Percentiles rank a stretch among this genome's conserved stretches.
phyloP scores from a whole-genome alignment of 1,140 invertebrate genomes.

The Zaprionus capensis region DNA sequence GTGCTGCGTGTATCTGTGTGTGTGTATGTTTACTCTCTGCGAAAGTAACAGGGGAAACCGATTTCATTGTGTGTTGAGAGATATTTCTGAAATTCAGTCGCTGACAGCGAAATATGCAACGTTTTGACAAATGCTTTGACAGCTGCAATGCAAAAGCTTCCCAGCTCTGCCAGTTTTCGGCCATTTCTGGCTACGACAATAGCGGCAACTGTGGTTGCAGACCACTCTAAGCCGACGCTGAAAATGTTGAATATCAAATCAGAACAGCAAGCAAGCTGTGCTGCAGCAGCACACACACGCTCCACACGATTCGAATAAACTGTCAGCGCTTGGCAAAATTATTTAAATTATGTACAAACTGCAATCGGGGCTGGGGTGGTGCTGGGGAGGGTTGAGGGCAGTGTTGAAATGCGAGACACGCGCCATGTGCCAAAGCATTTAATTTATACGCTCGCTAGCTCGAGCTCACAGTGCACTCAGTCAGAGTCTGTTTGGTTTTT shows the following conservation, averaged over 20 bases:
- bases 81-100: slow-evolving; percentile 56
- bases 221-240: slow-evolving; percentile 15
- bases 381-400: slow-evolving; percentile 2
- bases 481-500: slow-evolving; percentile 22
- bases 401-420: slow-evolving; percentile 75
- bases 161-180: slow-evolving; percentile 39
- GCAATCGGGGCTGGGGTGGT: slow-evolving; percentile 29
- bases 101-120: slow-evolving; percentile 73
- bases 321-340: slow-evolving; percentile 68
- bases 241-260: slow-evolving; percentile 62
- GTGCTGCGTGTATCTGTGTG: background rate
- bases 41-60: slow-evolving; percentile 36
- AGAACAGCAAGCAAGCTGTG: slow-evolving; percentile 24
- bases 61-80: slow-evolving; percentile 25
- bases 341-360: slow-evolving; percentile 80
- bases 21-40: background rate
- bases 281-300: slow-evolving; percentile 28
- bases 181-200: background rate
- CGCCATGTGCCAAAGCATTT: slow-evolving; percentile 62
- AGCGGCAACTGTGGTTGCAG: slow-evolving; percentile 4
- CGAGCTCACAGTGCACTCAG: background rate
- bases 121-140: slow-evolving; percentile 78
- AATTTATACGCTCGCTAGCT: slow-evolving; percentile 28
- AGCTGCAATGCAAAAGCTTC: slow-evolving; percentile 63
- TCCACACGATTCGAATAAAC: slow-evolving; percentile 42